Percentiles rank a stretch among this genome's conserved stretches.
Conservation (phyloP, 2,888 invertebrate genomes). For the Tenthredo distinguenda region DNA sequence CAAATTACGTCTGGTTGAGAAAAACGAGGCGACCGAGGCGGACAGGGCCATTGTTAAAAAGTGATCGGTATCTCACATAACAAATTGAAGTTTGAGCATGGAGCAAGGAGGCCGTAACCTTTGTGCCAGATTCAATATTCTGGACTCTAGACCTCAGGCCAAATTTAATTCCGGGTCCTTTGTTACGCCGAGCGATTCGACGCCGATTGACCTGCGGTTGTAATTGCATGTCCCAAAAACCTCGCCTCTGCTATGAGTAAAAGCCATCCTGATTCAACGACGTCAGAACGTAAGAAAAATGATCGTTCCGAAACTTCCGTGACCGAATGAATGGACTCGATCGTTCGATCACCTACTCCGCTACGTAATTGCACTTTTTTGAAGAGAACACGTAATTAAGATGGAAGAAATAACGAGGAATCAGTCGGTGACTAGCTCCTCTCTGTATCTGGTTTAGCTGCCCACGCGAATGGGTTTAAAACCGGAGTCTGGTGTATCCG, state of each 20-base stretch:
- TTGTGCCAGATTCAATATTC: neutral
- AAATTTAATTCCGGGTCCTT: slow-evolving; percentile 32
- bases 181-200: slow-evolving; percentile 20
- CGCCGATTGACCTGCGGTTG: slow-evolving; percentile 13
- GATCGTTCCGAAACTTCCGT: neutral
- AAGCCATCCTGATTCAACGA: neutral
- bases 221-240: slow-evolving; percentile 23
- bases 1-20: neutral
- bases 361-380: neutral
- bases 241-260: neutral
- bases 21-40: neutral
- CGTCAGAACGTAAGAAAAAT: too few relatives aligned
- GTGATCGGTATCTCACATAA: slow-evolving; percentile 31
- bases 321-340: neutral
- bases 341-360: neutral
- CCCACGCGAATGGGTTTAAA: slow-evolving; percentile 41
- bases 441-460: neutral
- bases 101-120: slow-evolving; percentile 37
- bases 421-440: neutral
- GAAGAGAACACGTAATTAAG: neutral
- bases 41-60: slow-evolving; percentile 26
- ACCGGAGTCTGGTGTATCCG: slow-evolving; percentile 21
- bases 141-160: neutral
- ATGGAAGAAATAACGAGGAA: slow-evolving; percentile 18
- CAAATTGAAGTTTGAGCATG: slow-evolving; percentile 24